phyloP scores from a whole-genome alignment of 2,113 vertebrate species.

The Corythaeola cristata region DNA sequence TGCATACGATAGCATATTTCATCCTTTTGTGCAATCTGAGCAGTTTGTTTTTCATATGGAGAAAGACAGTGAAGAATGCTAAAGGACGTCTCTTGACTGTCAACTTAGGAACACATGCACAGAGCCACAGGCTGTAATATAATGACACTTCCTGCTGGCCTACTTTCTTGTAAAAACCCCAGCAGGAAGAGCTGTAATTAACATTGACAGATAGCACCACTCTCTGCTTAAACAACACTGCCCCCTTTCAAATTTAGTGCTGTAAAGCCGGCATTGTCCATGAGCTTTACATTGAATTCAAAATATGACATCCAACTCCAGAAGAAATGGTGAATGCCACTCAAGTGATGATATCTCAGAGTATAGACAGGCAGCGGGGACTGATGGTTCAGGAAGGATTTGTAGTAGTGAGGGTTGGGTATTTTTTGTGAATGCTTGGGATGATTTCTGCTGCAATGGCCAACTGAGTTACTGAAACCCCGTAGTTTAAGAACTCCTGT shows the following conservation, averaged over 20 bases:
- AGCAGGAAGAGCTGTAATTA: constrained; percentile 50
- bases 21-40: neutral
- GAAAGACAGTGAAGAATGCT: constrained; percentile 15
- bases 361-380: neutral
- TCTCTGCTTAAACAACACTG: constrained; percentile 9
- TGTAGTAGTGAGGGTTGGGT: neutral
- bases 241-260: neutral
- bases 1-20: neutral
- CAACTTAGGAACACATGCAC: constrained; percentile 12
- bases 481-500: neutral
- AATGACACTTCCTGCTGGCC: constrained; percentile 61
- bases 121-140: constrained; percentile 51
- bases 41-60: neutral
- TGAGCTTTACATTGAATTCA: neutral
- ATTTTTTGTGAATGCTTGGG: neutral
- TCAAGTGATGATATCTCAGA: neutral
- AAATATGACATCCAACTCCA: neutral
- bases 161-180: constrained; percentile 30
- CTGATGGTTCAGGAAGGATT: neutral
- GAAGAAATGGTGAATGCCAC: neutral
- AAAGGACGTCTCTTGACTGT: constrained; percentile 20
- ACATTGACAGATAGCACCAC: neutral
- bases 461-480: neutral
- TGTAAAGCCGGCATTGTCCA: neutral
- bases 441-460: neutral